These are phyloP conservation scores for Cactoblastis cactorum DNA, from an alignment of 2,888 invertebrate species.

Conservation along the genomic window DNA sequence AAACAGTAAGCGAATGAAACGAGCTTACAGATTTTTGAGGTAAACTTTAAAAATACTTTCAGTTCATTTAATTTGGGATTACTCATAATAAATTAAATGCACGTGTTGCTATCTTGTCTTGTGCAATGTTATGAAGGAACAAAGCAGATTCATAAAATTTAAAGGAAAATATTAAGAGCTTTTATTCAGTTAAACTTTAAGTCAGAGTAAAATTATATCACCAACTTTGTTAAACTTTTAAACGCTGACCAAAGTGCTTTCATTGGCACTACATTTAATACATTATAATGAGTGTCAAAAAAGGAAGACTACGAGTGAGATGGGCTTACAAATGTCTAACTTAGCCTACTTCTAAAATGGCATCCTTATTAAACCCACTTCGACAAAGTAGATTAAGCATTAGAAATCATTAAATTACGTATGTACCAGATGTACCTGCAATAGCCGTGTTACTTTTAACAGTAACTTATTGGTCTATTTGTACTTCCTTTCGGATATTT, in stretches of 20 bases:
- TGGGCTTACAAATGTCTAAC: constrained; percentile 24
- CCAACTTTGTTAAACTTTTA: constrained; percentile 44
- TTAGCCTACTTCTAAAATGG: constrained; percentile 55
- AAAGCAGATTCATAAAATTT: no score
- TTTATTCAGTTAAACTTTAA: no score
- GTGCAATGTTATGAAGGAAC: no score
- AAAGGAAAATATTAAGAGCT: no score
- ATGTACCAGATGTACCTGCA: constrained; percentile 23
- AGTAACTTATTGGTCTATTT: not conserved
- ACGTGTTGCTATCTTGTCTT: no score
- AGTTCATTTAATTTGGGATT: no score
- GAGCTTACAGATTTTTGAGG: no score
- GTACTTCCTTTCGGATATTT: no score
- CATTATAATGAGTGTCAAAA: not conserved
- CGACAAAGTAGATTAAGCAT: constrained; percentile 29
- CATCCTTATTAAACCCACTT: constrained; percentile 45
- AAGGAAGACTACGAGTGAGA: not conserved
- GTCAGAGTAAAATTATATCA: constrained; percentile 17
- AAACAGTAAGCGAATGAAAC: no score
- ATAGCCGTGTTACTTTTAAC: constrained; percentile 1
- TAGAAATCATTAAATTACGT: constrained; percentile 33
- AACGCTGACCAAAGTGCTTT: constrained; percentile 37
- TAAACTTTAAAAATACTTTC: no score
- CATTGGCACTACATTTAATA: not conserved
- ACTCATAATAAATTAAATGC: no score